Conservation (phyloP, 2,888 invertebrate genomes). For the Osmoderma eremita region DNA sequence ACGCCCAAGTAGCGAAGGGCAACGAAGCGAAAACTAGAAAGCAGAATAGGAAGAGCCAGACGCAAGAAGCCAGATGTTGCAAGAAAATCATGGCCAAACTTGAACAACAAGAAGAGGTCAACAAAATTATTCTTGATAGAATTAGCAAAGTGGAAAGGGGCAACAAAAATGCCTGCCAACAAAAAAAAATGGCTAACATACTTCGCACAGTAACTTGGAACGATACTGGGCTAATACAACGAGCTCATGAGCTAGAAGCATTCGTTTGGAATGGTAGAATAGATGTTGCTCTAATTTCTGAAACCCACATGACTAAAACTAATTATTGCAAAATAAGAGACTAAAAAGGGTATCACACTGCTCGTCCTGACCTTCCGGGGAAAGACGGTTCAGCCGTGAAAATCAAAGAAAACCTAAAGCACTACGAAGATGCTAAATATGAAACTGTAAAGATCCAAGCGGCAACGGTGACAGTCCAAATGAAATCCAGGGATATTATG, state of each 20-base stretch:
- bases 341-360: neutral
- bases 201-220: no score
- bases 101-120: no score
- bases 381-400: neutral
- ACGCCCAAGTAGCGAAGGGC: neutral
- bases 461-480: no score
- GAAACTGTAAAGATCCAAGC: no score
- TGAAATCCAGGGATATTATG: no score
- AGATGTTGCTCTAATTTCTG: no score
- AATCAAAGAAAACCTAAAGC: neutral
- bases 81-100: neutral
- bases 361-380: neutral
- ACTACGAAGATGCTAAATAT: neutral
- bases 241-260: no score
- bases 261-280: no score
- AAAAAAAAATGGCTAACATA: neutral
- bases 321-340: neutral
- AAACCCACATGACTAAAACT: neutral
- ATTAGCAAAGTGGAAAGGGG: no score
- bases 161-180: no score
- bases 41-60: neutral
- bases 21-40: neutral
- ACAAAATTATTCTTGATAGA: neutral
- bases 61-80: neutral
- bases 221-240: no score